phyloP scores from a whole-genome alignment of 2,888 invertebrate genomes.

The Trichogramma evanescens region DNA sequence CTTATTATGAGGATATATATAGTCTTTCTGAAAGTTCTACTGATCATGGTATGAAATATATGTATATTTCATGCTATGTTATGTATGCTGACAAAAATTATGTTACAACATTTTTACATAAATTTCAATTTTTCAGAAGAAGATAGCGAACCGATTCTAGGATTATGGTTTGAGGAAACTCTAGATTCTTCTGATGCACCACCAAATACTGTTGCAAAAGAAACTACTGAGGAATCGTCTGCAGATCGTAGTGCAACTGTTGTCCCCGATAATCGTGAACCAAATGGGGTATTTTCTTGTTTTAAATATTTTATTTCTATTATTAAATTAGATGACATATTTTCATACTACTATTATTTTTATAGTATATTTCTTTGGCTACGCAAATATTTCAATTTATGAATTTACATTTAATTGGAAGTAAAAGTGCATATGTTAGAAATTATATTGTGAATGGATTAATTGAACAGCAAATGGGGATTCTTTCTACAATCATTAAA shows the following conservation, averaged over 20 bases:
- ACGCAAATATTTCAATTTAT: conserved; percentile 81
- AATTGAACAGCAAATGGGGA: conserved; percentile 82
- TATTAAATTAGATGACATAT: neutral
- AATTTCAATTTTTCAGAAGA: conserved; percentile 49
- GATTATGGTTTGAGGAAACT: conserved; percentile 92
- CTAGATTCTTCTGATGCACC: conserved; percentile 67
- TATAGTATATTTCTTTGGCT: conserved; percentile 76
- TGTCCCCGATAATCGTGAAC: conserved; percentile 72
- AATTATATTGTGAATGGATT: conserved; percentile 65
- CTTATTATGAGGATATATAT: conserved; percentile 91
- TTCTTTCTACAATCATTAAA: conserved; percentile 79
- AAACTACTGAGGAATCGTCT: conserved; percentile 49
- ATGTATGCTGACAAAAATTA: neutral
- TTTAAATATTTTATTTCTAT: neutral
- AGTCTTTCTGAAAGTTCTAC: conserved; percentile 86
- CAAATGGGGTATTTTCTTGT: conserved; percentile 56
- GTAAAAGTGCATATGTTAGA: conserved; percentile 61
- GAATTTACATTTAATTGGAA: conserved; percentile 72
- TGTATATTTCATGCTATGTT: too few species aligned
- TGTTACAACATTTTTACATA: neutral
- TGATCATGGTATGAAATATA: conserved; percentile 63
- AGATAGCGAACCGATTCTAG: conserved; percentile 79
- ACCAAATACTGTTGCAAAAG: conserved; percentile 54
- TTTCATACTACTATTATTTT: conserved; percentile 21
- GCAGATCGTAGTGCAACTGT: conserved; percentile 53